These are phyloP conservation scores for Nyctibius grandis DNA, from an alignment of 2,797 vertebrate species.

Conservation along the genomic window DNA sequence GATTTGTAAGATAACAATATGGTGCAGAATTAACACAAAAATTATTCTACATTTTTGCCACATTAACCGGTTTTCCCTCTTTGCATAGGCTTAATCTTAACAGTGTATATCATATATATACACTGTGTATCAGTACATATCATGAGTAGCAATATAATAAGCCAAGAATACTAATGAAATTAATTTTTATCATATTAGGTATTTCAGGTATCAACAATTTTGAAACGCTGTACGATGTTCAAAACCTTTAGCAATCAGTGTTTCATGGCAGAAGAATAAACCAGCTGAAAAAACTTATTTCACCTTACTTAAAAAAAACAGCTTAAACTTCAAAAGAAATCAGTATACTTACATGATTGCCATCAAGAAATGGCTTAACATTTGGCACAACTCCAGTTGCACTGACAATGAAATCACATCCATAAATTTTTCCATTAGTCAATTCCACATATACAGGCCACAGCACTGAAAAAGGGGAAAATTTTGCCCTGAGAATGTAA, in stretches of 20 bases:
- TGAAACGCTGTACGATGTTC: background rate
- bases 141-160: background rate
- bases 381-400: slow-evolving; percentile 92
- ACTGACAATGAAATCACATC: slow-evolving; percentile 92
- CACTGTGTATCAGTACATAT: background rate
- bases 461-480: slow-evolving; percentile 65
- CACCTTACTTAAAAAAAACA: background rate
- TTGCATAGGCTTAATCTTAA: background rate
- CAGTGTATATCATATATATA: background rate
- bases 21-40: background rate
- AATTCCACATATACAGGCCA: slow-evolving; percentile 91
- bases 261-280: background rate
- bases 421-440: slow-evolving; percentile 87
- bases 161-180: background rate
- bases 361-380: slow-evolving; percentile 83
- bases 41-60: background rate
- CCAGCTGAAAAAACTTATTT: background rate
- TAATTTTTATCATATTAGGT: background rate
- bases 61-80: background rate
- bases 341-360: slow-evolving; percentile 83
- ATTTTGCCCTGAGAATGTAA: slow-evolving; percentile 15
- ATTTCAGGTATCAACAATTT: background rate
- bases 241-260: background rate
- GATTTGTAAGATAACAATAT: background rate
- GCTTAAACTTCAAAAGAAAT: background rate